Evolutionary conservation across 2,113 vertebrate genomes (phyloP), one percentile per base, ranked within the genome.

Genomic region (Silurus meridionalis): DNA sequence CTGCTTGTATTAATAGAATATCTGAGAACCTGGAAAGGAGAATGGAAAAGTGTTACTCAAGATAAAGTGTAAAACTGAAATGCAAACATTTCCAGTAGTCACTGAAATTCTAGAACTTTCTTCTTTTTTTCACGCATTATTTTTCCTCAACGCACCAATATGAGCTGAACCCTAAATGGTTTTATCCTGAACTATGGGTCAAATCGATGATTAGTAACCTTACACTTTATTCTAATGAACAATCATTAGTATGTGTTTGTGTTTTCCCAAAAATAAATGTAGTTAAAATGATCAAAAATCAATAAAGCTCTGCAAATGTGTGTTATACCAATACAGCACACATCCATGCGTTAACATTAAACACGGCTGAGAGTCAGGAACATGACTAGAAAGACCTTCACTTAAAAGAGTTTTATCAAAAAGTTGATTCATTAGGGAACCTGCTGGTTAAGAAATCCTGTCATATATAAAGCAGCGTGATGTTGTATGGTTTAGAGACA

Each of bases 11-110:
- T 23, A 75, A 53, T 72, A 21, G 11, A 77, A 10, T 25, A 21
- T 52, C 72, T n/a, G 72, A 75, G 72, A 75, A 75, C 19, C 10
- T 75, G 69, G 53, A 79, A 58, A 58, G 23, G 53, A 79, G 55
- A 52, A 50, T 6, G 21, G 50, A 53, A 57, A 55, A 55, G 28
- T 37, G n/a, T 1, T 11, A 53, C 21, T 53, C 48, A 7, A 13
- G 21, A 53, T n/a, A 37, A 37, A 37, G 48, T 48, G 52, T 15
- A 23, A 55, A n/a, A 57, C 50, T 78, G 52, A 78, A 78, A 78
- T 15, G n/a, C 6, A 78, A 78, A 78, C 52, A 78, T 57, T 74
- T 55, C 75, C 52, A 78, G 23, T 3, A 78, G 52, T 17, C 25
- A 78, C 4, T 11, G 5, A 8, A n/a, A 53, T 52, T 52, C 52